Conservation (phyloP, 2,113 vertebrate genomes). For the Isurus oxyrinchus region DNA sequence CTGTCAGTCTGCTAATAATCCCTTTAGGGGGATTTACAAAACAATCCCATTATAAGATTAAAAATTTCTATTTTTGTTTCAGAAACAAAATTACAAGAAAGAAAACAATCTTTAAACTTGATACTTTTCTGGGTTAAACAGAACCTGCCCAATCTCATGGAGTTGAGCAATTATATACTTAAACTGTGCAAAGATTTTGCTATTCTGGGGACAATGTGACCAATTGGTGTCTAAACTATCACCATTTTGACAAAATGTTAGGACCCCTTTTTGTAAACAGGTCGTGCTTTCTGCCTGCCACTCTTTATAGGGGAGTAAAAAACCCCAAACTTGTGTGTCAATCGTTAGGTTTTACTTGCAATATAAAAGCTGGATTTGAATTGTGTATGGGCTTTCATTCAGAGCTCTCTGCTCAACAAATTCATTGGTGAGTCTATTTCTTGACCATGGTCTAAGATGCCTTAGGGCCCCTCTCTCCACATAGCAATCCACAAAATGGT, state of each 20-base stretch:
- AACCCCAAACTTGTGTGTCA: background rate
- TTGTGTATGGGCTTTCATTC: background rate
- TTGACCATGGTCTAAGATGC: background rate
- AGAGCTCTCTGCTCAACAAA: background rate
- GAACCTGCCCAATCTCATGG: background rate
- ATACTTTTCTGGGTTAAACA: background rate
- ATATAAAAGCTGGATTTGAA: background rate
- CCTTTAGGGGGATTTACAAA: background rate
- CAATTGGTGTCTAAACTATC: background rate
- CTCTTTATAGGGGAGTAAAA: background rate
- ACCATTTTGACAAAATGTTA: background rate
- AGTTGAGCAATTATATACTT: background rate
- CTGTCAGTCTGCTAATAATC: background rate
- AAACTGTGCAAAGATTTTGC: background rate
- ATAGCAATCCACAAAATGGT: background rate
- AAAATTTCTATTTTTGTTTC: constrained; percentile 2
- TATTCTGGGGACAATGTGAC: background rate
- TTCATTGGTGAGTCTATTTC: background rate
- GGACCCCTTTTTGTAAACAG: background rate
- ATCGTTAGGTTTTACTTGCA: background rate
- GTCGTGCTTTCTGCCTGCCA: background rate
- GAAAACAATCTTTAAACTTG: background rate
- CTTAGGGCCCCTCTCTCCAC: background rate
- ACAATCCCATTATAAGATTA: background rate
- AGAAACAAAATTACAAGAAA: constrained; percentile 17